Evolutionary conservation across 2,113 vertebrate species (phyloP), one percentile per base, ranked within the genome.

Genomic region (Leuciscus idus): DNA sequence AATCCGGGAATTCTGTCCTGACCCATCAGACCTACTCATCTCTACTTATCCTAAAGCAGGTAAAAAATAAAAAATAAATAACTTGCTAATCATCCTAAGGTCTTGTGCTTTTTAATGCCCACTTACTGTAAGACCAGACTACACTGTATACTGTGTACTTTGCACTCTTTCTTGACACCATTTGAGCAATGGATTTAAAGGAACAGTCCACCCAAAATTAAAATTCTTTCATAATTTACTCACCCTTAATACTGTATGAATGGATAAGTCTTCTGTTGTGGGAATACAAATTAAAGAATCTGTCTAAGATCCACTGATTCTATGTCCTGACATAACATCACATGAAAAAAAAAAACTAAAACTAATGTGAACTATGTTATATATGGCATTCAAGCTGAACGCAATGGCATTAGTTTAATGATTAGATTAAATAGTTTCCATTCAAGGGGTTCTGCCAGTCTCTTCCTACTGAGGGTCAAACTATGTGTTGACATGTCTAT

Each of bases 31-130:
- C 87, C 80, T 97, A 48, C 92, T 96, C 73, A 96, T 96, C 23
- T 90, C 94, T 70, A 96, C 96, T 52, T 97, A 96, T 85, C 96
- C 95, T 23, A 97, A 96, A 95, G 94, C 95, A 92, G 93, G 94
- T 93, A 92, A 43, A 83, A 52, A 8, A 39, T 4, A 33, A 33
- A 30, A 30, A 3, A 33, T 4, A 50, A 52, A 23, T 12, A 23
- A 5, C 33, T 73, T 23, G 21, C 10, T 57, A 43, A 62, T 26
- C 3, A 80, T 62, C 21, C 12, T 26, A 26, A 80, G 43, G 33
- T 59, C 19, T 33, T 21, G 17, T 33, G 8, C 5, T 23, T 79
- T 78, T 78, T 19, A 11, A 39, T 57, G 17, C 36, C 17, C 7
- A 23, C 1, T 28, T 17, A 80, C 1, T 62, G 6, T 77, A 33